Evolutionary conservation across 2,113 vertebrate genomes (phyloP).

Genomic region (Emberiza fucata): DNA sequence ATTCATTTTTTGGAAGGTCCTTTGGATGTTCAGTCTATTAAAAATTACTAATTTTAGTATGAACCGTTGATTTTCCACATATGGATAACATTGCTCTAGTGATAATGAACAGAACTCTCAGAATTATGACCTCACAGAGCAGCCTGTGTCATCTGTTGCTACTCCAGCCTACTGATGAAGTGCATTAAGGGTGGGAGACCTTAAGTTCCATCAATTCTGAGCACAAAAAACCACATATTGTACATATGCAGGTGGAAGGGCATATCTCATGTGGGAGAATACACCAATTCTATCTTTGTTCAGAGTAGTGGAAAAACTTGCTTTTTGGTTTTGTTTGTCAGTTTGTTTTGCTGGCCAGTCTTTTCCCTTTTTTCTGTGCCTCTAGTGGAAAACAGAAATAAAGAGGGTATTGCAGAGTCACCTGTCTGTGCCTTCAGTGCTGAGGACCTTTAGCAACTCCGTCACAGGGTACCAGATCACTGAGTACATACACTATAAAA

Average conservation of each 20-base stretch:
- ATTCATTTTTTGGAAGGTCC: neutral
- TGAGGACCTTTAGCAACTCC: neutral
- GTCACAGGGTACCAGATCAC: neutral
- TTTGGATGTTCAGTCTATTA: neutral
- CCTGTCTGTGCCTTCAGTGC: neutral
- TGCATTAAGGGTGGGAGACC: neutral
- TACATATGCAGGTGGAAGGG: neutral
- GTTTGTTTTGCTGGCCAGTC: neutral
- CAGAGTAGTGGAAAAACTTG: neutral
- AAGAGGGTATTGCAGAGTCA: neutral
- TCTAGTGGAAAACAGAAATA: neutral
- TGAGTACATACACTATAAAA: neutral
- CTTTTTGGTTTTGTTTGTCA: neutral
- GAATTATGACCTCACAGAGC: neutral
- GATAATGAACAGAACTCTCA: neutral
- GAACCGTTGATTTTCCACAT: conserved; percentile 63
- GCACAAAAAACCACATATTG: neutral
- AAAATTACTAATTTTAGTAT: neutral
- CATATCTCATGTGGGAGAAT: neutral
- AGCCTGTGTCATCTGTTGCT: neutral
- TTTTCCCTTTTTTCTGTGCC: neutral
- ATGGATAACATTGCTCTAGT: conserved; percentile 38
- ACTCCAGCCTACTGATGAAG: neutral
- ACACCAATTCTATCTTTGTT: neutral
- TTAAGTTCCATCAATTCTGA: neutral